phyloP scores from a whole-genome alignment of 1,140 invertebrate species.

The Ctenoplectra terminalis region DNA sequence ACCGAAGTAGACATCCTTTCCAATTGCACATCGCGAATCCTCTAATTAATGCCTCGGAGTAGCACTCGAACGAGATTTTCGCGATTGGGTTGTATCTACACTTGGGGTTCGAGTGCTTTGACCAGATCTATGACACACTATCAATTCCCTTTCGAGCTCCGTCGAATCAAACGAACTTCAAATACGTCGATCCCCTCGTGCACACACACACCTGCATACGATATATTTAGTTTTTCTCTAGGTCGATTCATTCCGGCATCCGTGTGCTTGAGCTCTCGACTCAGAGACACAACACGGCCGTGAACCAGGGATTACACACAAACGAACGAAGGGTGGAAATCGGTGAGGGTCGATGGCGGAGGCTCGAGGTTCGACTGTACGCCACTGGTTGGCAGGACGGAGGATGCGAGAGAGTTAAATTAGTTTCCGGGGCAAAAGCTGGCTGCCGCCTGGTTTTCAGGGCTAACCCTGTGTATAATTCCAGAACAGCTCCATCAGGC shows the following conservation, averaged over 20 bases:
- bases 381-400: slow-evolving; percentile 28
- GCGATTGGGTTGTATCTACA: background rate
- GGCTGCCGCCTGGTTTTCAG: slow-evolving; percentile 71
- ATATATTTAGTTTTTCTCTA: slow-evolving; percentile 6
- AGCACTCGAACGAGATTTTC: background rate
- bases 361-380: slow-evolving; percentile 7
- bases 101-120: background rate
- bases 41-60: slow-evolving; percentile 24
- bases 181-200: background rate
- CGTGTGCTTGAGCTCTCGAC: background rate
- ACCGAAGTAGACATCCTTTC: background rate
- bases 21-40: background rate
- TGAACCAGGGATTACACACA: background rate
- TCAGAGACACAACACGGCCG: background rate
- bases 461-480: slow-evolving; percentile 77
- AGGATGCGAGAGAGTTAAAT: slow-evolving; percentile 79
- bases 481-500: slow-evolving; percentile 76
- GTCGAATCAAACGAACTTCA: slow-evolving; percentile 3
- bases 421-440: slow-evolving; percentile 78
- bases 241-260: background rate
- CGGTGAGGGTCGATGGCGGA: slow-evolving; percentile 20
- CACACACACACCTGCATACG: background rate
- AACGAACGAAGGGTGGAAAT: background rate
- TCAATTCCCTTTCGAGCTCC: background rate
- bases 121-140: slow-evolving; percentile 19